phyloP scores from a whole-genome alignment of 2,888 invertebrate species.

The Yponomeuta plumbellus region DNA sequence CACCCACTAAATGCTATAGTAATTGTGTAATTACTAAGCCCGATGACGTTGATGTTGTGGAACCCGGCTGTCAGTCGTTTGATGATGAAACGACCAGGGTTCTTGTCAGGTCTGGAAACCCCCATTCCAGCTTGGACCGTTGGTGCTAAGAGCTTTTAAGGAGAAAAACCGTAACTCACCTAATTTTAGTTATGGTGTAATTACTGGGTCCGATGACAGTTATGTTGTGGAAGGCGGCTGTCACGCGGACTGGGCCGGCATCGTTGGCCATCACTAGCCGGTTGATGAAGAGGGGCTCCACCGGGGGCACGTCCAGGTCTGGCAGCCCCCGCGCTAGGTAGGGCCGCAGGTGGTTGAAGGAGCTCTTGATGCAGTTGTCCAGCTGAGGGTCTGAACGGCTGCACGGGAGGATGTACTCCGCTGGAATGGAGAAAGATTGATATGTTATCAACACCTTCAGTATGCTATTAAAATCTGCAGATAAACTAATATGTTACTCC shows the following conservation, averaged over 20 bases:
- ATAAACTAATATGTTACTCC: too few species aligned
- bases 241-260: constrained; percentile 84
- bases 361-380: constrained; percentile 80
- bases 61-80: too few species aligned
- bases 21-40: constrained; percentile 83
- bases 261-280: constrained; percentile 86
- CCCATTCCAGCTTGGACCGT: too few species aligned
- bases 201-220: constrained; percentile 86
- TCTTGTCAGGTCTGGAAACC: too few species aligned
- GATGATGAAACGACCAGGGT: too few species aligned
- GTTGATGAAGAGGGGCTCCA: constrained; percentile 84
- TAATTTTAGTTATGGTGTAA: constrained; percentile 82
- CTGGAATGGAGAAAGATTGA: constrained; percentile 55
- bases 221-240: constrained; percentile 84
- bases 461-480: too few species aligned
- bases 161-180: constrained; percentile 46
- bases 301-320: constrained; percentile 83
- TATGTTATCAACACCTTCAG: too few species aligned
- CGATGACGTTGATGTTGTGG: too few species aligned
- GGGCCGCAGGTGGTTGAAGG: constrained; percentile 84
- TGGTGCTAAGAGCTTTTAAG: neutral
- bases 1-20: constrained; percentile 79
- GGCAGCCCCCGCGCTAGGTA: constrained; percentile 82
- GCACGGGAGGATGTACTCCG: constrained; percentile 84
- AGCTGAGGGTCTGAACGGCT: constrained; percentile 79